Evolutionary conservation across 2,797 vertebrate genomes (phyloP), one percentile per base, ranked within the genome.

Genomic region (Microctenopoma steveboyesi): DNA sequence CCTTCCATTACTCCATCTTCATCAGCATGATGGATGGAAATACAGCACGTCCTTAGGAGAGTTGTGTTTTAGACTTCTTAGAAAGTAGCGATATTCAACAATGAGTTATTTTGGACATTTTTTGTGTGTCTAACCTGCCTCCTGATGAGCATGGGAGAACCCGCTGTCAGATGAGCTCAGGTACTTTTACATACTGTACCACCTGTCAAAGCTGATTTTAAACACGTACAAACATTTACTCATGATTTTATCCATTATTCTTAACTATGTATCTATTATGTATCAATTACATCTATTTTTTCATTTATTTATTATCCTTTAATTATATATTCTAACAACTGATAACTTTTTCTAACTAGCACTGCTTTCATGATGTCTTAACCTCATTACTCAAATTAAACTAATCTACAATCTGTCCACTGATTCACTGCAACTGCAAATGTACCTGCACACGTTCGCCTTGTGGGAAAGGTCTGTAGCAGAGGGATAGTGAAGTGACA

Each of bases 1-100:
- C 59, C 65, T 80, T 76, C 78, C 57, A 68, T 87, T 79, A 77
- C 76, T 87, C 72, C 56, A 48, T 83, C 87, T 83, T 77, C 73
- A 79, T 86, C 84, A 55, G 72, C 45, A n/a, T 60, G 72, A 74
- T n/a, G 60, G 79, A 86, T 78, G 68, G 55, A 83, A 73, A 77
- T 63, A 22, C 1, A 6, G 22, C 69, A 76, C 25, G 50, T 82
- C 58, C 68, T 66, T 16, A 27, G 53, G 66, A 69, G 57, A 73
- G 72, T 45, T 46, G 48, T 27, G 42, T 51, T 68, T 69, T 30
- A 40, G 47, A 58, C 68, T 68, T 69, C 27, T 78, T 35, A 49
- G 9, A 68, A 5, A 14, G 14, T 3, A 58, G 57, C 27, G 22
- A 39, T 52, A 72, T 69, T 40, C 7, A 56, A 59, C 52, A 60